A percentile compares a stretch with the other conserved stretches of the same genome.
These are phyloP conservation scores for Onychomys arenicola DNA, from an alignment of 2,797 vertebrate genomes.

Conservation along the genomic window DNA sequence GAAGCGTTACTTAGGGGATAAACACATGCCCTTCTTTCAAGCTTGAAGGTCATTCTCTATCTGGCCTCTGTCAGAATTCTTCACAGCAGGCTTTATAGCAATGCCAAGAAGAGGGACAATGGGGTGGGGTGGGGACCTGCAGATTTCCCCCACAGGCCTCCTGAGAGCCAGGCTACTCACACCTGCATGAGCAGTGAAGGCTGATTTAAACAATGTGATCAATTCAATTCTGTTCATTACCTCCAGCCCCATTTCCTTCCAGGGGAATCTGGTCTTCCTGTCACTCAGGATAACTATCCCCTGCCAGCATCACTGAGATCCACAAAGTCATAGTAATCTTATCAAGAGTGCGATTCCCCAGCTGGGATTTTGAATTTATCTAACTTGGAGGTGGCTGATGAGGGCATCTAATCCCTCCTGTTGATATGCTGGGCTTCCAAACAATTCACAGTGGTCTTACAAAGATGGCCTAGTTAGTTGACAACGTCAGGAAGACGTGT, in stretches of 20 bases:
- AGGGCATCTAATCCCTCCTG: constrained; percentile 38
- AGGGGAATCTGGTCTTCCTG: constrained; percentile 85
- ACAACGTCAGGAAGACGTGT: constrained; percentile 73
- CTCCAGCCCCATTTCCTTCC: constrained; percentile 76
- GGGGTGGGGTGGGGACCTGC: not conserved
- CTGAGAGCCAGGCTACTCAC: constrained; percentile 79
- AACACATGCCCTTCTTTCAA: constrained; percentile 50
- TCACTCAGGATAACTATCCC: constrained; percentile 87
- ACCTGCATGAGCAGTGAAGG: constrained; percentile 71
- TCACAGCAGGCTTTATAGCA: constrained; percentile 66
- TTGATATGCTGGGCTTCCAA: constrained; percentile 64
- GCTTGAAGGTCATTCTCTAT: constrained; percentile 68
- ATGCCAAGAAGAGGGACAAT: constrained; percentile 47
- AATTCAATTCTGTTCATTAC: constrained; percentile 78
- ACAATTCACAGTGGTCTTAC: constrained; percentile 64
- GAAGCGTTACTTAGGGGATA: constrained; percentile 24
- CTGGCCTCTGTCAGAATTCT: constrained; percentile 60
- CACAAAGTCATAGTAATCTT: constrained; percentile 86
- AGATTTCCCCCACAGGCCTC: constrained; percentile 74
- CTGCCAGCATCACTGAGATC: constrained; percentile 81
- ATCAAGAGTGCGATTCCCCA: constrained; percentile 84
- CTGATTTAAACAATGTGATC: constrained; percentile 81
- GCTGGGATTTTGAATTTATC: constrained; percentile 83
- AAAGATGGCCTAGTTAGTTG: constrained; percentile 66
- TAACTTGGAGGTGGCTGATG: constrained; percentile 73